A percentile compares a stretch with the other conserved stretches of the same genome.
Conservation (phyloP, 2,113 vertebrate species). For the Cololabis saira region DNA sequence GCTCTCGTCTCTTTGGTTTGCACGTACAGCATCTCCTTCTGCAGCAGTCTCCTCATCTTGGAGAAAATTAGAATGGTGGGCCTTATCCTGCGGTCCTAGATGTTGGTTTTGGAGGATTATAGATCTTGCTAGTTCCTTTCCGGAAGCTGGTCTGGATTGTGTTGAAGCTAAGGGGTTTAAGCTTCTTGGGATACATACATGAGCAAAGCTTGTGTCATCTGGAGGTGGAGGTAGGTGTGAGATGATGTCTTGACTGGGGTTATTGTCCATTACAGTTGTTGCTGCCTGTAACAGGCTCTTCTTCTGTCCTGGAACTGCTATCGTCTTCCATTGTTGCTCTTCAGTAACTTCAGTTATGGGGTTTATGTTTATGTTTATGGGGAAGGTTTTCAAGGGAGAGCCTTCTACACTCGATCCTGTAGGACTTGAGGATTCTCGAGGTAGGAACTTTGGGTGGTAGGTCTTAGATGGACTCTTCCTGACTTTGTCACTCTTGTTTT, state of each 20-base stretch:
- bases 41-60: not conserved
- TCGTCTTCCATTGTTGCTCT: slow-evolving; percentile 24
- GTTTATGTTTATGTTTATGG: slow-evolving; percentile 54
- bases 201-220: slow-evolving; percentile 1
- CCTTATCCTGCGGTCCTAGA: slow-evolving; percentile 29
- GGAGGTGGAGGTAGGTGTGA: not conserved
- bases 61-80: slow-evolving; percentile 35
- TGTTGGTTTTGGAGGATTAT: slow-evolving; percentile 53
- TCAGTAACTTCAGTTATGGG: not conserved
- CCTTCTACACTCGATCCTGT: slow-evolving; percentile 43
- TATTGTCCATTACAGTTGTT: not conserved
- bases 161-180: not conserved
- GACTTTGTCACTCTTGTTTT: slow-evolving; percentile 49
- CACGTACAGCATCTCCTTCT: slow-evolving; percentile 7
- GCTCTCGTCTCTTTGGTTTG: slow-evolving; percentile 11
- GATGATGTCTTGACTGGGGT: not conserved
- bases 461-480: slow-evolving; percentile 66
- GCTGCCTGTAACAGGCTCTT: slow-evolving; percentile 36
- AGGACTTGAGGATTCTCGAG: slow-evolving; percentile 62
- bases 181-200: slow-evolving; percentile 1
- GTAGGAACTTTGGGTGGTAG: slow-evolving; percentile 61
- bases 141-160: slow-evolving; percentile 23
- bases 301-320: slow-evolving; percentile 43
- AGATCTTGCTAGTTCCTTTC: slow-evolving; percentile 51
- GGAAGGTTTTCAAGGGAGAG: slow-evolving; percentile 64